These are phyloP conservation scores for Drosophila aff. DNA, from an alignment of 1,140 invertebrate genomes.

Conservation along the genomic window DNA sequence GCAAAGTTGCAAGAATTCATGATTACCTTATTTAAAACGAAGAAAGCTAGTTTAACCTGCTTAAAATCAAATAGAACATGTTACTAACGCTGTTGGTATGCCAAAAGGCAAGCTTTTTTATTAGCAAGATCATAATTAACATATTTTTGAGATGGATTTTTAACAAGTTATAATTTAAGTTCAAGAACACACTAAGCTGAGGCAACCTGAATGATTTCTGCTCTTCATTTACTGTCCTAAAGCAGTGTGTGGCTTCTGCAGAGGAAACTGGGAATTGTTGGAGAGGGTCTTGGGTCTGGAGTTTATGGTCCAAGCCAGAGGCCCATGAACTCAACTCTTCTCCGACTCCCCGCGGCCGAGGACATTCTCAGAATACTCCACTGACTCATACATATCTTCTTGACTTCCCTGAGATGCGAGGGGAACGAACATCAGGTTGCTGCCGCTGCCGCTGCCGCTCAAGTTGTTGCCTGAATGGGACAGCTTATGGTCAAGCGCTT, in stretches of 20 bases:
- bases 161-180: neutral
- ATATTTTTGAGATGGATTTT: neutral
- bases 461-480: conserved; percentile 39
- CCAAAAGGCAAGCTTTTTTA: neutral
- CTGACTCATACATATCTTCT: conserved; percentile 38
- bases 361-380: conserved; percentile 41
- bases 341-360: conserved; percentile 10
- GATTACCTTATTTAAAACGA: conserved; percentile 1
- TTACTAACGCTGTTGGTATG: neutral
- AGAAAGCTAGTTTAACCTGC: conserved; percentile 13
- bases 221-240: conserved; percentile 5
- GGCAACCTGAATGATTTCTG: neutral
- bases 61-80: neutral
- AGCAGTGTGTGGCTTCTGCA: neutral
- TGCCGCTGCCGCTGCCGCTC: conserved; percentile 18
- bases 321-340: conserved; percentile 32
- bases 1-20: conserved; percentile 8
- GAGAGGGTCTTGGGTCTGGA: conserved; percentile 7
- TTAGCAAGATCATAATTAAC: neutral
- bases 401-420: conserved; percentile 14
- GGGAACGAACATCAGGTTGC: conserved; percentile 36
- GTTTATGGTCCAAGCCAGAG: conserved; percentile 11
- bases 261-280: conserved; percentile 14
- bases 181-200: neutral
- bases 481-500: conserved; percentile 55